Percentiles rank a stretch among this genome's conserved stretches.
These are phyloP conservation scores for Busseola fusca DNA, from an alignment of 2,888 invertebrate species.

Conservation along the genomic window DNA sequence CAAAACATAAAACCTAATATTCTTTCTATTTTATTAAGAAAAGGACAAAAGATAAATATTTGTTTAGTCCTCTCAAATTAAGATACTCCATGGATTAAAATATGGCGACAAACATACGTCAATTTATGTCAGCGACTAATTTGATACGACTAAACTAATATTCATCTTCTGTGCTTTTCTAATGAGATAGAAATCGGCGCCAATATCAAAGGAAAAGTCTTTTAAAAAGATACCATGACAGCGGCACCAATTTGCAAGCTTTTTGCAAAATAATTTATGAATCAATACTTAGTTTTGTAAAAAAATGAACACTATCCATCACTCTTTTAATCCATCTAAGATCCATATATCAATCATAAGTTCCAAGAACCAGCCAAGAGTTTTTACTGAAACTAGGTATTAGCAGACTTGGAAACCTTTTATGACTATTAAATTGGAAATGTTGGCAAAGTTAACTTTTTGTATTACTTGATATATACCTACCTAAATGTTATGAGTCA, in stretches of 20 bases:
- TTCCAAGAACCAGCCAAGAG: not conserved
- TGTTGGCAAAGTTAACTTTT: not conserved
- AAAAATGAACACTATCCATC: slow-evolving; percentile 38
- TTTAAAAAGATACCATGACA: not conserved
- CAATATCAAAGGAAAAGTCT: slow-evolving; percentile 1
- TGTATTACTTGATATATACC: too few relatives aligned
- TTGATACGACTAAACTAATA: too few relatives aligned
- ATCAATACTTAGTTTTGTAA: slow-evolving; percentile 8
- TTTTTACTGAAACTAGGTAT: slow-evolving; percentile 34
- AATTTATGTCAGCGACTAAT: too few relatives aligned
- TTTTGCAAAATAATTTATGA: slow-evolving; percentile 15
- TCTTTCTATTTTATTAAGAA: too few relatives aligned
- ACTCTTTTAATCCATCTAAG: slow-evolving; percentile 24
- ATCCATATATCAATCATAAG: slow-evolving; percentile 39
- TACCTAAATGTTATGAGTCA: too few relatives aligned
- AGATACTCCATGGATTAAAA: too few relatives aligned
- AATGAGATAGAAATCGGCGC: too few relatives aligned
- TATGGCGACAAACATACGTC: too few relatives aligned
- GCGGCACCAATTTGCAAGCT: not conserved
- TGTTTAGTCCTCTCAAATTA: too few relatives aligned
- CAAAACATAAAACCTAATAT: too few relatives aligned
- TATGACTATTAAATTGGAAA: not conserved
- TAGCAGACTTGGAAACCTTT: not conserved
- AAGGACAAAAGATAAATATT: too few relatives aligned
- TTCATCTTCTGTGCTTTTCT: too few relatives aligned